These are phyloP conservation scores for Plebejus argus DNA, from an alignment of 2,888 invertebrate species.

Conservation along the genomic window DNA sequence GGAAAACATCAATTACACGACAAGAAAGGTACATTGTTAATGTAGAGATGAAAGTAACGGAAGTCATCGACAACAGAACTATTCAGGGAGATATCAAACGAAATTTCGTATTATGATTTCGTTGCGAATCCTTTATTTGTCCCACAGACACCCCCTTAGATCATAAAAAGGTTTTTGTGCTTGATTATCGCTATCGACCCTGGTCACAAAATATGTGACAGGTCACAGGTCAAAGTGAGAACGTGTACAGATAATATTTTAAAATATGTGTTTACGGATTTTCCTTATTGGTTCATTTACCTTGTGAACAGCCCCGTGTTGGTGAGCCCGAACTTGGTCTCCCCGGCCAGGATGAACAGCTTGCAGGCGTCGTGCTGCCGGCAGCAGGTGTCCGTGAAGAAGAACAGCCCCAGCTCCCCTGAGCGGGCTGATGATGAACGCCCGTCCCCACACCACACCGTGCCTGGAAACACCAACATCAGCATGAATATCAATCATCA, in stretches of 20 bases:
- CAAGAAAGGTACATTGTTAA: not conserved
- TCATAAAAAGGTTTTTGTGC: not conserved
- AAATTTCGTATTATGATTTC: not conserved
- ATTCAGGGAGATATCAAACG: not conserved
- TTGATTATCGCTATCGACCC: no score
- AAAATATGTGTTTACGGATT: not conserved
- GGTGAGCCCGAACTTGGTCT: conserved; percentile 79
- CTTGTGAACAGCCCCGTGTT: conserved; percentile 85
- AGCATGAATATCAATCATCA: not conserved
- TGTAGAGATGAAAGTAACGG: not conserved
- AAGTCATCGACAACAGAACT: not conserved
- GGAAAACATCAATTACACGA: not conserved
- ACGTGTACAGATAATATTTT: not conserved
- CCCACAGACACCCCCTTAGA: not conserved
- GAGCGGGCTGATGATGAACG: conserved; percentile 79
- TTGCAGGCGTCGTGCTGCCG: conserved; percentile 86
- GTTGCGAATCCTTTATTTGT: not conserved
- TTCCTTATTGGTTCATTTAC: conserved; percentile 53
- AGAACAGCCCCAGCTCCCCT: conserved; percentile 83
- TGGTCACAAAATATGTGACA: not conserved
- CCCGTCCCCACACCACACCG: conserved; percentile 88
- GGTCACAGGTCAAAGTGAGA: not conserved
- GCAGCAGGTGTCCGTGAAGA: conserved; percentile 85
- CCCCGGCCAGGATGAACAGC: conserved; percentile 78
- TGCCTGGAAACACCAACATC: conserved; percentile 70